Percentiles rank a stretch among this genome's conserved stretches.
Evolutionary conservation across 2,888 invertebrate species (phyloP).

Genomic region (Chydorus sphaericus): DNA sequence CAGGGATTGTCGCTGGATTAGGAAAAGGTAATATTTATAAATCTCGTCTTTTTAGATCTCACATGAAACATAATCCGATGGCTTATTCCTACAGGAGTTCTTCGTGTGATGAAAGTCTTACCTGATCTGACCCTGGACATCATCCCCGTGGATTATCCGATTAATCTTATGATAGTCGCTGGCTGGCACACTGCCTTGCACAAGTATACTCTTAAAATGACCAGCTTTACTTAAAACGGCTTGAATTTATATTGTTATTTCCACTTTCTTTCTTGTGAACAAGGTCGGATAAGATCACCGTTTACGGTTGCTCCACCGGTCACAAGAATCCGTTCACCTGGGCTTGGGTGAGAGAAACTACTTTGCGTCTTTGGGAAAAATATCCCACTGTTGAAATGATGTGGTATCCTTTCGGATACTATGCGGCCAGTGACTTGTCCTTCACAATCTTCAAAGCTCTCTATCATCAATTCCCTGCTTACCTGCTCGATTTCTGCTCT

Average conservation of each 20-base stretch:
- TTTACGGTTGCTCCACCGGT: background rate
- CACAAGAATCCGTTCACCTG: background rate
- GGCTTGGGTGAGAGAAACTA: background rate
- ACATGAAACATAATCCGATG: too few species aligned
- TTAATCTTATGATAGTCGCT: slow-evolving; percentile 59
- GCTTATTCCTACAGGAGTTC: too few species aligned
- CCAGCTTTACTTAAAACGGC: background rate
- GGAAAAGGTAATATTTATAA: too few species aligned
- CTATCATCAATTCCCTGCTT: background rate
- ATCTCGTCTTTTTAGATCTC: too few species aligned
- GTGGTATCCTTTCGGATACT: background rate
- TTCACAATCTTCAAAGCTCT: background rate
- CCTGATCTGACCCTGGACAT: slow-evolving; percentile 62
- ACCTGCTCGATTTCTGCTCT: background rate
- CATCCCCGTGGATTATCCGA: slow-evolving; percentile 63
- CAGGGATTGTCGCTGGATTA: slow-evolving; percentile 44
- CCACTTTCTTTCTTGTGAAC: background rate
- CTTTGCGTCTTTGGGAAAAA: background rate
- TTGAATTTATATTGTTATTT: background rate
- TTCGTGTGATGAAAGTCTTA: slow-evolving; percentile 74
- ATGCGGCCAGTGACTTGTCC: background rate
- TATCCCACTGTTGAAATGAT: background rate
- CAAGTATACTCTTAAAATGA: slow-evolving; percentile 30
- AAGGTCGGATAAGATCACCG: background rate
- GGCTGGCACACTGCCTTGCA: slow-evolving; percentile 51